Evolutionary conservation across 2,797 vertebrate species (phyloP), one percentile per base, ranked within the genome.

Genomic region (Sparidentex hasta): DNA sequence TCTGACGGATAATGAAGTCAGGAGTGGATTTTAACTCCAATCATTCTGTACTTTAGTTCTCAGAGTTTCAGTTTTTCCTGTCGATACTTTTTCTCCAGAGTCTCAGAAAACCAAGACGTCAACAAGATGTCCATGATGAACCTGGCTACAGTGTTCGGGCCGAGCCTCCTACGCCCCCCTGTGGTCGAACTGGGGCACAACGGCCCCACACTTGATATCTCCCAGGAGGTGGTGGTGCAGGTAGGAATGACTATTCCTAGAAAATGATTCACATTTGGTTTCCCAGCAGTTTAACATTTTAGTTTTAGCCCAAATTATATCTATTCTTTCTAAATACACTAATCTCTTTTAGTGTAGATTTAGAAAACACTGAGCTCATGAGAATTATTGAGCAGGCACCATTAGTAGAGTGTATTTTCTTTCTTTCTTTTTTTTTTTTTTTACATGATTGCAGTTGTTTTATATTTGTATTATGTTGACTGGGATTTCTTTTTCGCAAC

Each of bases 121-220:
- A 96, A 96, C 86, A 95, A 92, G 84, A 96, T 96, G 95, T 85
- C 95, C 61, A 61, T 88, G 47, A 44, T 92, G 51, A 96, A 96
- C 91, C 73, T 96, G 84, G 95, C 95, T 0, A 96, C 95, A 5
- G 94, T 96, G 55, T 96, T 96, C 38, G 95, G 95, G 1, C 95
- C 95, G 1, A 95, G 94, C 71, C 90, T 96, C 16, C 43, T 96
- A n/a, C 95, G 95, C 85, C 89, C 93, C 52, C 94, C 93, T 4
- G 83, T 88, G 91, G 88, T 65, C 2, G 80, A 77, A 43, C 51
- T 65, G 33, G 90, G 87, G 3, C 68, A 89, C 4, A 4, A 21
- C 1, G 65, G 80, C 13, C 66, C 74, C 12, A 46, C 59, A 3
- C 29, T 95, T n/a, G 93, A 95, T 33, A 95, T 95, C 64, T 94